Evolutionary conservation across 1,140 invertebrate species (phyloP), one percentile per base, ranked within the genome.

Genomic region (Tetramorium alpestre): DNA sequence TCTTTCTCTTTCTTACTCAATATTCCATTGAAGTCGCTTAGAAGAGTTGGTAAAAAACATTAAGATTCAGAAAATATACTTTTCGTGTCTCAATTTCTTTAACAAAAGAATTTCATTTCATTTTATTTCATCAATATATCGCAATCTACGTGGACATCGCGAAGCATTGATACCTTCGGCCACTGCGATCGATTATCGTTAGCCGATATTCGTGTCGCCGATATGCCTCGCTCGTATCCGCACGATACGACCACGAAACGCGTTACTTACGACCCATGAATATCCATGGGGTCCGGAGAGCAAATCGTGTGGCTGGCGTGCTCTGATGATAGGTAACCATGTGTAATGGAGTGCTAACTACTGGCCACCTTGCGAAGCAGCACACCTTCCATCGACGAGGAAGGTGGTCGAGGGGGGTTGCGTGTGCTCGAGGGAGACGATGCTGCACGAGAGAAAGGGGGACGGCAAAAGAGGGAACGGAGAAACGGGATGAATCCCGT

Each of bases 331-430:
- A 93, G 93, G 92, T 93, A 92, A 94, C 91, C 92, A 92, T 93
- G 90, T 94, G 93, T 94, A 94, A 94, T 94, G 91, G 93, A 93
- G 93, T 94, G 93, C 91, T 94, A 94, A 94, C 93, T 94, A 93
- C 90, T 87, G 92, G 87, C 92, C 92, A 93, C 91, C 92, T 94
- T 90, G 92, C 91, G 89, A 92, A 93, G 90, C 90, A 92, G 91
- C 90, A 91, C 91, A 90, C 87, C 88, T 89, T 90, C 69, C 67
- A 86, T 75, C 88, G 65, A 88, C 58, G 85, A 76, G 81, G 44
- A 84, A 62, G 54, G 69, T 84, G 54, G 69, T 73, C 67, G 54
- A 82, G 54, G 47, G 67, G 80, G 18, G 28, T 72, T 51, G 77
- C 84, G 73, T 81, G 58, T 51, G 69, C 38, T 72, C 47, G 60